Evolutionary conservation across 1,140 invertebrate species (phyloP).

Genomic region (Scaptomyza graminum): DNA sequence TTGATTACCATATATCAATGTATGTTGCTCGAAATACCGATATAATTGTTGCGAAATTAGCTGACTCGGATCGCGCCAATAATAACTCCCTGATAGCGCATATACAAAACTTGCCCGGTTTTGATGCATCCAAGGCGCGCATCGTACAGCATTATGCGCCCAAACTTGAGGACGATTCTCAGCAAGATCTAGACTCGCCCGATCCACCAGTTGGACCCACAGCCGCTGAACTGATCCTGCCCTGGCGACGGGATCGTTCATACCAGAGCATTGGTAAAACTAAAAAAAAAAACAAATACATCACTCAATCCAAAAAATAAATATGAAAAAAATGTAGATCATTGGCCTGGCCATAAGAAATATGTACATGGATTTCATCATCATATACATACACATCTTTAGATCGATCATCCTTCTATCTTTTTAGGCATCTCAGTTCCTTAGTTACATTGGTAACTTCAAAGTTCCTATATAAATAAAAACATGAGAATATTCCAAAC

Average conservation of each 20-base stretch:
- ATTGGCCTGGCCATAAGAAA: conserved; percentile 32
- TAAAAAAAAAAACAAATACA: conserved; percentile 38
- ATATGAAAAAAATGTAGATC: conserved; percentile 25
- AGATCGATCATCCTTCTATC: conserved; percentile 8
- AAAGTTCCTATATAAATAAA: neutral
- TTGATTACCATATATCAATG: conserved; percentile 54
- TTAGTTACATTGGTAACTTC: neutral
- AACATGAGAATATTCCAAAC: neutral
- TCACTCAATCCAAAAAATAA: conserved; percentile 25
- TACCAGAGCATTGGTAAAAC: conserved; percentile 84
- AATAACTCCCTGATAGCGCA: conserved; percentile 88
- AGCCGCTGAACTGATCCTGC: conserved; percentile 89
- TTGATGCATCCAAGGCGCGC: conserved; percentile 87
- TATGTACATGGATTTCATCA: conserved; percentile 35
- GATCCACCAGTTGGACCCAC: conserved; percentile 86
- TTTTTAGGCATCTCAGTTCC: neutral
- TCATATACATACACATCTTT: conserved; percentile 13
- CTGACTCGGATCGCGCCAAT: conserved; percentile 84
- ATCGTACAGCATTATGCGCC: conserved; percentile 87
- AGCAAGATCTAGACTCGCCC: conserved; percentile 69
- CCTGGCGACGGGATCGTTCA: conserved; percentile 89
- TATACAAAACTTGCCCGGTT: conserved; percentile 87
- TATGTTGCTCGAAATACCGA: conserved; percentile 38
- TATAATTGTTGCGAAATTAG: conserved; percentile 56
- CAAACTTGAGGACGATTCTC: conserved; percentile 83